Evolutionary conservation across 2,797 vertebrate genomes (phyloP).

Genomic region (Etheostoma perlongum): DNA sequence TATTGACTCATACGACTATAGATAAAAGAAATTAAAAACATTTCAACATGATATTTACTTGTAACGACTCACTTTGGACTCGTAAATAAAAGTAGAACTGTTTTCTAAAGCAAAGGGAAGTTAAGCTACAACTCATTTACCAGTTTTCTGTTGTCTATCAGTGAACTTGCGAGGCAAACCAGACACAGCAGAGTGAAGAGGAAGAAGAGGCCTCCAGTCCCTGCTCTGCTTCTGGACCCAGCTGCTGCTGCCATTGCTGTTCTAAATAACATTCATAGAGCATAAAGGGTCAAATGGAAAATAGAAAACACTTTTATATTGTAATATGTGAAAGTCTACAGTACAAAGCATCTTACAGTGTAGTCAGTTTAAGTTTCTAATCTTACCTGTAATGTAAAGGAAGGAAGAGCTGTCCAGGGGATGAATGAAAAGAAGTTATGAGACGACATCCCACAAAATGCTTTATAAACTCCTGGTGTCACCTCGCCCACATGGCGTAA

Average conservation of each 20-base stretch:
- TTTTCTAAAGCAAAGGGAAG: neutral
- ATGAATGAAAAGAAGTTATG: neutral
- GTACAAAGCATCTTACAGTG: neutral
- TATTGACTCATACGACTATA: neutral
- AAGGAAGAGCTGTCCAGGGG: neutral
- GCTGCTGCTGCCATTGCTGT: slow-evolving; percentile 32
- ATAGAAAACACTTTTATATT: neutral
- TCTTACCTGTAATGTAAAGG: slow-evolving; percentile 11
- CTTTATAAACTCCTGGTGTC: neutral
- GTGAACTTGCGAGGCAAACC: neutral
- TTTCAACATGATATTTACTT: neutral
- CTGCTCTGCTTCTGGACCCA: slow-evolving; percentile 6
- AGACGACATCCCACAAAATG: rapidly evolving
- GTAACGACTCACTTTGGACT: neutral
- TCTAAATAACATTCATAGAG: neutral
- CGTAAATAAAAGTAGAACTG: neutral
- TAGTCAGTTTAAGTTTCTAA: neutral
- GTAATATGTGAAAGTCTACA: neutral
- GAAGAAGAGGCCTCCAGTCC: slow-evolving; percentile 9
- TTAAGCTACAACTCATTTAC: slow-evolving; percentile 6
- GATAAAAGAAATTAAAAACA: neutral
- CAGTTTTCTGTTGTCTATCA: neutral
- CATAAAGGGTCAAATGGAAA: neutral
- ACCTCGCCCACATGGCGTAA: neutral
- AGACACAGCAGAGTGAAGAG: slow-evolving; percentile 42